phyloP scores from a whole-genome alignment of 1,140 invertebrate genomes.

The Drosophila erecta region DNA sequence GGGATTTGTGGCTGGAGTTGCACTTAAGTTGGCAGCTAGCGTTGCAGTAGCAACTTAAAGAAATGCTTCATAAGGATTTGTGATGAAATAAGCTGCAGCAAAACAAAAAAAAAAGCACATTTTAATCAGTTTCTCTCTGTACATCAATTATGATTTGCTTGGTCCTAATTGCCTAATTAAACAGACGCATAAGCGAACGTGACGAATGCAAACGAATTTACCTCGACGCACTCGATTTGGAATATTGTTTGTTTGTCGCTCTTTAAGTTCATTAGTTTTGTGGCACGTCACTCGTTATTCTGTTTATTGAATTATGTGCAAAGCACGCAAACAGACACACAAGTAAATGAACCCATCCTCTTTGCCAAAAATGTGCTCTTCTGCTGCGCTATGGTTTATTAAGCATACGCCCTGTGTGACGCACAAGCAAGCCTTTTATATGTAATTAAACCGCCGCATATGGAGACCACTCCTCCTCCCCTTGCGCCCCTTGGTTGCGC shows the following conservation, averaged over 20 bases:
- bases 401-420: slow-evolving; percentile 59
- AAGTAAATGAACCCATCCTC: slow-evolving; percentile 10
- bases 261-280: slow-evolving; percentile 72
- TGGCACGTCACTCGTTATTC: slow-evolving; percentile 64
- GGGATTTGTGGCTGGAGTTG: slow-evolving; percentile 34
- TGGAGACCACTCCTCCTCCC: background rate
- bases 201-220: slow-evolving; percentile 29
- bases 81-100: background rate
- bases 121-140: slow-evolving; percentile 3
- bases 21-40: slow-evolving; percentile 27
- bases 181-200: slow-evolving; percentile 32
- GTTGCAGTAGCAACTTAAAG: slow-evolving; percentile 22
- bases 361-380: background rate
- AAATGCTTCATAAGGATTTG: slow-evolving; percentile 4
- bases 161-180: slow-evolving; percentile 32
- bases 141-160: background rate
- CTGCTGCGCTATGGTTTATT: slow-evolving; percentile 38
- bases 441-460: slow-evolving; percentile 63
- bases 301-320: slow-evolving; percentile 72
- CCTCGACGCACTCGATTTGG: slow-evolving; percentile 6
- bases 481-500: background rate
- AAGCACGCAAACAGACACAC: slow-evolving; percentile 43
- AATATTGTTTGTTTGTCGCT: slow-evolving; percentile 30
- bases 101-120: background rate
- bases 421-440: slow-evolving; percentile 52